Evolutionary conservation across 2,888 invertebrate genomes (phyloP), one percentile per base, ranked within the genome.

Genomic region (Hololepta plana): DNA sequence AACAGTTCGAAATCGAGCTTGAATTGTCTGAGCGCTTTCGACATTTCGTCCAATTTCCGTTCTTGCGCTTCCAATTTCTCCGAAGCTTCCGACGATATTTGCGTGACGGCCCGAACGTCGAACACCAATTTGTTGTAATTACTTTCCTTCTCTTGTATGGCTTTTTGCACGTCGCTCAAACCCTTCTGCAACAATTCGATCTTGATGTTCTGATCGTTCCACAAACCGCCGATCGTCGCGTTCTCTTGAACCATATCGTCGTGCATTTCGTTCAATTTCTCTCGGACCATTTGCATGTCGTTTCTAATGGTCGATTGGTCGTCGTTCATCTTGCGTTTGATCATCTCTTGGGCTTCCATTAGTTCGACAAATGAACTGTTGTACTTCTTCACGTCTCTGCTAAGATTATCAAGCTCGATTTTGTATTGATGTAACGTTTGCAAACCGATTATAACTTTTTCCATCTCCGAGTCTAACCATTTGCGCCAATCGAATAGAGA

Each of bases 401-500:
- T 33, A 11, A 38, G 34, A 5, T 34, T 24, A 10, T 42, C 41
- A 4, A 31, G 34, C 16, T 46, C 42, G 11, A 34, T 38, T 27
- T 37, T 43, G 6, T 31, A 23, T 14, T 38, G 37, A 7, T 40
- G 35, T 4, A 35, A 28, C 3, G 20, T 16, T 4, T 31, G 25
- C 4, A 41, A 12, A 14, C 40, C 35, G n/a, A 55, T 57, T 20
- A 60, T 58, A 0, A 64, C 38, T 27, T 53, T 59, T 37, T 63
- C 62, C 28, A 64, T 42, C 26, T 61, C 45, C 51, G 57, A 52
- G 34, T 57, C 62, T 2, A 60, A 57, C 1, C 51, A 47, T 34
- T 60, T 44, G 45, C 59, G 62, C 53, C 63, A 65, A 35, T 62
- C 56, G 35, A 57, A 55, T n/a, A 62, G 35, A 35, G 60, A 55